Conservation (phyloP, 2,797 vertebrate species). For the Thalassophryne amazonica region DNA sequence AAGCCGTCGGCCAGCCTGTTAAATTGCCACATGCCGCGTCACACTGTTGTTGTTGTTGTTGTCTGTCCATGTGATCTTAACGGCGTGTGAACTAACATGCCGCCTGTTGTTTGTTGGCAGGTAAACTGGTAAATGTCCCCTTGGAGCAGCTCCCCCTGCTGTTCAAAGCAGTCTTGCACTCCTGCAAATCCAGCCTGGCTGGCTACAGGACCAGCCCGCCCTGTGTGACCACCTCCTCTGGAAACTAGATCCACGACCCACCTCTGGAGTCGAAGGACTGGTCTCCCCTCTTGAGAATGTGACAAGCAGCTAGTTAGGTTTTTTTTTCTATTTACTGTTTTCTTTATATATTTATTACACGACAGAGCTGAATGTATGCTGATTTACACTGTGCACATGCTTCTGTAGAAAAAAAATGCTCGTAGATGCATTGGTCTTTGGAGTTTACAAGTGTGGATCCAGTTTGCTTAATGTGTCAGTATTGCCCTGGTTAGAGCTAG, state of each 20-base stretch:
- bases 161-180: slow-evolving; percentile 98
- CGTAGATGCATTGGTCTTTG: slow-evolving; percentile 89
- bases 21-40: too few relatives aligned
- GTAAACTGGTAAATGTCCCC: slow-evolving; percentile 96
- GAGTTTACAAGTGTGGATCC: slow-evolving; percentile 95
- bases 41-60: too few relatives aligned
- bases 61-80: too few relatives aligned
- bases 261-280: slow-evolving; percentile 39
- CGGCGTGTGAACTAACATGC: too few relatives aligned
- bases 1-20: too few relatives aligned
- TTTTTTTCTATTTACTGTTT: slow-evolving; percentile 78
- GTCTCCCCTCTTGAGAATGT: slow-evolving; percentile 81
- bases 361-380: slow-evolving; percentile 99
- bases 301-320: slow-evolving; percentile 88
- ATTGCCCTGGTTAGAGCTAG: slow-evolving; percentile 91
- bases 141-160: slow-evolving; percentile 97
- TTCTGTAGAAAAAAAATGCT: slow-evolving; percentile 90
- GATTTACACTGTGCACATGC: slow-evolving; percentile 96
- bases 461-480: slow-evolving; percentile 91
- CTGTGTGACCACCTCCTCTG: slow-evolving; percentile 69
- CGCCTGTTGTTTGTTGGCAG: slow-evolving; percentile 66
- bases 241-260: slow-evolving; percentile 65
- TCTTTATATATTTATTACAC: slow-evolving; percentile 99
- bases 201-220: slow-evolving; percentile 73
- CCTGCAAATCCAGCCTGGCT: slow-evolving; percentile 91